A percentile compares a stretch with the other conserved stretches of the same genome.
Evolutionary conservation across 1,140 invertebrate species (phyloP).

Genomic region (Drosophila pectinifera): DNA sequence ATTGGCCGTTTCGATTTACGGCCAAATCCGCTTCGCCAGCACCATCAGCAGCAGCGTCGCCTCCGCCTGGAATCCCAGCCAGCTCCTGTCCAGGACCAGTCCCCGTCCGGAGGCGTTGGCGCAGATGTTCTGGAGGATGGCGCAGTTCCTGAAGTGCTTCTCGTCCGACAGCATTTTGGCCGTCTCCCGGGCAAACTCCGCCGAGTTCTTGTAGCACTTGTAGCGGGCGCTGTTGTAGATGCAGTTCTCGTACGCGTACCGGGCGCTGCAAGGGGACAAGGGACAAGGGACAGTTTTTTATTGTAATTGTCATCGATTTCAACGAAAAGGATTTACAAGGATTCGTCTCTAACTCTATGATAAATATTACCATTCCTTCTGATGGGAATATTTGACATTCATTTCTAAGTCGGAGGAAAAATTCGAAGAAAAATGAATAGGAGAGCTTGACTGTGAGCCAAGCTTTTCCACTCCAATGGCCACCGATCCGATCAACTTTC

Average conservation of each 20-base stretch:
- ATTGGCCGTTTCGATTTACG: slow-evolving; percentile 33
- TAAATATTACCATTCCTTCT: neutral
- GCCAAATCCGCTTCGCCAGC: slow-evolving; percentile 23
- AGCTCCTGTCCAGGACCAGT: slow-evolving; percentile 1
- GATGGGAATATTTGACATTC: neutral
- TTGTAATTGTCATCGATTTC: slow-evolving; percentile 11
- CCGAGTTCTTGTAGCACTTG: slow-evolving; percentile 82
- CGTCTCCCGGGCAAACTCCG: slow-evolving; percentile 77
- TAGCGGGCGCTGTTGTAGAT: slow-evolving; percentile 82
- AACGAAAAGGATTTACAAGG: neutral
- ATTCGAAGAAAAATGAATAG: too few relatives aligned
- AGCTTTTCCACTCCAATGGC: too few relatives aligned
- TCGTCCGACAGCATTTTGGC: slow-evolving; percentile 83
- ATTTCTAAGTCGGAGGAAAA: neutral
- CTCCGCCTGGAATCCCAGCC: slow-evolving; percentile 21
- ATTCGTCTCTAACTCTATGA: neutral
- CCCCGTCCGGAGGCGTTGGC: slow-evolving; percentile 4
- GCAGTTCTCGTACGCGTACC: slow-evolving; percentile 81
- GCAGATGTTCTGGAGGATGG: slow-evolving; percentile 69
- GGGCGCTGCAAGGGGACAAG: slow-evolving; percentile 62
- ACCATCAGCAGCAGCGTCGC: slow-evolving; percentile 24
- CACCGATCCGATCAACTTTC: too few relatives aligned
- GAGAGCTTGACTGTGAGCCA: too few relatives aligned
- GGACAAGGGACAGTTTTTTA: neutral
- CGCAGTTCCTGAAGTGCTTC: slow-evolving; percentile 78